Conservation (phyloP, 2,888 invertebrate species). For the Cordilura impudica region DNA sequence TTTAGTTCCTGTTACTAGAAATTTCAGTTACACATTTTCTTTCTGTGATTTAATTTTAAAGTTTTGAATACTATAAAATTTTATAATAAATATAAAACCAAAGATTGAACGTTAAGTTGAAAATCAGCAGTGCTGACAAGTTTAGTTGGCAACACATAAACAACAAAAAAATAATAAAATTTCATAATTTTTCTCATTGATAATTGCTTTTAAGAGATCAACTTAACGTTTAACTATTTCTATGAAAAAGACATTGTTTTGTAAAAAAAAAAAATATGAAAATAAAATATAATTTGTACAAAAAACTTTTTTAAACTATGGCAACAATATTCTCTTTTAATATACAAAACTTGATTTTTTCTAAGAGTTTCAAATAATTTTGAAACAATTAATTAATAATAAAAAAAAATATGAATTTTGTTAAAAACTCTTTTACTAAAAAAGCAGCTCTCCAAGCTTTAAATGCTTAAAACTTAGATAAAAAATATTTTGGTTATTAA, state of each 20-base stretch:
- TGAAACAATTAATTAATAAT: not conserved
- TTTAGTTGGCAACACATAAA: no score
- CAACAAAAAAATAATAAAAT: not conserved
- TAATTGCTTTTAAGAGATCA: no score
- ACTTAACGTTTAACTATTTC: not conserved
- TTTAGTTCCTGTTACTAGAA: conserved; percentile 56
- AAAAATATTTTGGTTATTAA: conserved; percentile 36
- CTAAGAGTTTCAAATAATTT: not conserved
- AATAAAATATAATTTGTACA: conserved; percentile 21
- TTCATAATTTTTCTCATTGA: not conserved
- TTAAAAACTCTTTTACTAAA: conserved; percentile 2
- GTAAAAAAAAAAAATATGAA: not conserved
- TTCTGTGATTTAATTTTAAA: conserved; percentile 63
- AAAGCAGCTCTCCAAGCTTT: not conserved
- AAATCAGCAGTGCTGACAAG: no score
- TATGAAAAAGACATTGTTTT: conserved; percentile 21
- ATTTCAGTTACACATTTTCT: conserved; percentile 51
- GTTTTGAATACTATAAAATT: conserved; percentile 13
- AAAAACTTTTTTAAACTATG: not conserved
- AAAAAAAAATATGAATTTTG: conserved; percentile 25
- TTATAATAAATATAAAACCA: not conserved
- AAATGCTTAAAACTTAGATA: conserved; percentile 29
- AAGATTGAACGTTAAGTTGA: not conserved
- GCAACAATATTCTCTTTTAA: conserved; percentile 1
- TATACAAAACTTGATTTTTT: not conserved